A percentile compares a stretch with the other conserved stretches of the same genome.
Conservation (phyloP, 2,888 invertebrate genomes). For the Neoascia interrupta region DNA sequence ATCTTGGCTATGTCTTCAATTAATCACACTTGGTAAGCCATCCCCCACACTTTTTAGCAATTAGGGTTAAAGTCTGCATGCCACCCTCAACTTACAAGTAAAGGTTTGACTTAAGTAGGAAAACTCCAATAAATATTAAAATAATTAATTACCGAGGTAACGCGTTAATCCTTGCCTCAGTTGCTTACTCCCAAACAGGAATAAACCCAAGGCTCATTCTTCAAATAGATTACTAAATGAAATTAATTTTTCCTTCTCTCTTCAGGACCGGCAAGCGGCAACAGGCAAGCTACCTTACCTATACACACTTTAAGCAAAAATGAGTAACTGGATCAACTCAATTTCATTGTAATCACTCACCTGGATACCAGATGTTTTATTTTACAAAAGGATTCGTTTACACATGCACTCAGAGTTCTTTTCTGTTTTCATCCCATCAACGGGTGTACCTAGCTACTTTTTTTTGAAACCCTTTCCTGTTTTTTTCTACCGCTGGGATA, state of each 20-base stretch:
- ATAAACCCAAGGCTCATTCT: slow-evolving; percentile 41
- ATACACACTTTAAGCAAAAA: neutral
- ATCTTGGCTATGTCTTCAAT: no score
- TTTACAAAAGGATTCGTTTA: slow-evolving; percentile 67
- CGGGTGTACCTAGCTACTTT: slow-evolving; percentile 8
- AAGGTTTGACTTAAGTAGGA: no score
- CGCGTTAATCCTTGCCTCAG: slow-evolving; percentile 34
- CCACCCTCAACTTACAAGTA: no score
- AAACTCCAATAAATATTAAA: slow-evolving; percentile 62
- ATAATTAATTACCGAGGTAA: slow-evolving; percentile 57
- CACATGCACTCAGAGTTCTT: slow-evolving; percentile 42
- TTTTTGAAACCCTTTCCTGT: neutral
- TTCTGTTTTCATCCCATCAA: slow-evolving; percentile 39
- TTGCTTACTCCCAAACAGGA: slow-evolving; percentile 19
- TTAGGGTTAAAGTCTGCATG: no score
- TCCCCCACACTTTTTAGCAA: no score
- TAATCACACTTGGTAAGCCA: no score
- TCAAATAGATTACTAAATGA: slow-evolving; percentile 67
- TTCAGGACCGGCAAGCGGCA: no score
- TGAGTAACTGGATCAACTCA: slow-evolving; percentile 57
- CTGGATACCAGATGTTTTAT: slow-evolving; percentile 68
- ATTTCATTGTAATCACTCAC: slow-evolving; percentile 69
- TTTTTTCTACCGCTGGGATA: slow-evolving; percentile 18
- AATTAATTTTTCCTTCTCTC: slow-evolving; percentile 39
- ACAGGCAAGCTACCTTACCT: neutral